phyloP scores from a whole-genome alignment of 2,888 invertebrate species.

The Rambutsinella grinnellia region DNA sequence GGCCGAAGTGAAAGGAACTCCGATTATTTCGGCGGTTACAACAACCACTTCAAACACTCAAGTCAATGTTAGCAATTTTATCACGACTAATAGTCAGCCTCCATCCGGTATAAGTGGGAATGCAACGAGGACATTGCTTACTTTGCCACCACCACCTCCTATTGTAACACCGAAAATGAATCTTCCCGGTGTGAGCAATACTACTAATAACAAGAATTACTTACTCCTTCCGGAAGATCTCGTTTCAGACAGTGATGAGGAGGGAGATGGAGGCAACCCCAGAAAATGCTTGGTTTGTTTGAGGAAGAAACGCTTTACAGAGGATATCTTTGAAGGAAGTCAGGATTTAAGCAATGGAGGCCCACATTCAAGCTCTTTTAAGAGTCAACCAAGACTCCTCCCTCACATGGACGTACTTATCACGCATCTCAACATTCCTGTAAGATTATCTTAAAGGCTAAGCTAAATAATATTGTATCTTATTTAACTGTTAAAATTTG shows the following conservation, averaged over 20 bases:
- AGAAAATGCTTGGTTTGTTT: slow-evolving; percentile 61
- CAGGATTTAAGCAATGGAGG: background rate
- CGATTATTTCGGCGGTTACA: background rate
- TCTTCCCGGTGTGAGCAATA: background rate
- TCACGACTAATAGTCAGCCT: slow-evolving; percentile 6
- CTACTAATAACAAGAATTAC: slow-evolving; percentile 1
- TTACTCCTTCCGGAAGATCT: slow-evolving; percentile 37
- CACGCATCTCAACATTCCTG: slow-evolving; percentile 59
- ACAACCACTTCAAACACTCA: background rate
- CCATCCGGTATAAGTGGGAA: slow-evolving; percentile 15
- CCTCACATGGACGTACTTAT: slow-evolving; percentile 59
- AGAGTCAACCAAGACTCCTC: slow-evolving; percentile 47
- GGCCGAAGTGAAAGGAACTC: background rate
- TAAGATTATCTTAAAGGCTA: too few species aligned
- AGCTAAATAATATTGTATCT: too few species aligned
- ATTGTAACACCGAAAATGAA: slow-evolving; percentile 14
- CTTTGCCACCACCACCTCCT: slow-evolving; percentile 24
- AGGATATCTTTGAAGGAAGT: slow-evolving; percentile 56
- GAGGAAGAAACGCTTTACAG: slow-evolving; percentile 58
- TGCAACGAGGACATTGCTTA: background rate
- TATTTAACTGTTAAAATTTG: too few species aligned
- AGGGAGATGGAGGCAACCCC: slow-evolving; percentile 26
- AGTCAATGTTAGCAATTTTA: background rate
- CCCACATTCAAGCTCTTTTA: slow-evolving; percentile 4
- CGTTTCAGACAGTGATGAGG: slow-evolving; percentile 54